Conservation (phyloP, 2,113 vertebrate species). For the Lycaon pictus region DNA sequence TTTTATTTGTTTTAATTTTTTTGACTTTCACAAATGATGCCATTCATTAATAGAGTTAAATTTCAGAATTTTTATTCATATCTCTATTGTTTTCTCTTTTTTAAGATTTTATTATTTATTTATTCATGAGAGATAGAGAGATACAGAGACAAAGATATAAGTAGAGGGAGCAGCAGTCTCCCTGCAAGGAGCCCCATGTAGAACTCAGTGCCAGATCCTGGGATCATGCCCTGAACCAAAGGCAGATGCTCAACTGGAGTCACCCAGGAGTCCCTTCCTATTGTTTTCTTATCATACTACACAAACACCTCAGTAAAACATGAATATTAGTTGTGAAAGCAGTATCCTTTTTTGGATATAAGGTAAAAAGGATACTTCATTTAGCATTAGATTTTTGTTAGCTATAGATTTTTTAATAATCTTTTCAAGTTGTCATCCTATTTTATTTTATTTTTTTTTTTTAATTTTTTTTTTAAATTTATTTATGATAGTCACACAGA, state of each 20-base stretch:
- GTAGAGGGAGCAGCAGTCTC: too few species aligned
- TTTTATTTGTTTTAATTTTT: not conserved
- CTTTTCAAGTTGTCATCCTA: not conserved
- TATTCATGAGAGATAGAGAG: too few species aligned
- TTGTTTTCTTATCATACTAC: not conserved
- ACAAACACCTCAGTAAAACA: not conserved
- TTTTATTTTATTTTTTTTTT: not conserved
- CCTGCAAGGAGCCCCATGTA: too few species aligned
- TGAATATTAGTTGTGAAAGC: not conserved
- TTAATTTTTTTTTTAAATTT: too few species aligned
- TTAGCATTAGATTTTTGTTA: not conserved
- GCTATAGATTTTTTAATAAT: not conserved
- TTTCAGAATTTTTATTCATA: not conserved
- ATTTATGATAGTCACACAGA: too few species aligned
- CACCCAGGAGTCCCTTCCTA: too few species aligned
- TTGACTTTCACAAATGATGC: not conserved
- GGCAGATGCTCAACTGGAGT: too few species aligned
- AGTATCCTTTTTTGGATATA: not conserved
- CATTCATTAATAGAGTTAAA: not conserved
- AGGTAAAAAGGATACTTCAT: not conserved
- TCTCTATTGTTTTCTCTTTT: not conserved
- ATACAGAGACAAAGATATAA: too few species aligned
- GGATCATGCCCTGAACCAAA: too few species aligned
- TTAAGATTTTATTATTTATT: too few species aligned
- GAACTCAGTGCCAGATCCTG: too few species aligned